Evolutionary conservation across 2,888 invertebrate species (phyloP).

Genomic region (Selenia dentaria): DNA sequence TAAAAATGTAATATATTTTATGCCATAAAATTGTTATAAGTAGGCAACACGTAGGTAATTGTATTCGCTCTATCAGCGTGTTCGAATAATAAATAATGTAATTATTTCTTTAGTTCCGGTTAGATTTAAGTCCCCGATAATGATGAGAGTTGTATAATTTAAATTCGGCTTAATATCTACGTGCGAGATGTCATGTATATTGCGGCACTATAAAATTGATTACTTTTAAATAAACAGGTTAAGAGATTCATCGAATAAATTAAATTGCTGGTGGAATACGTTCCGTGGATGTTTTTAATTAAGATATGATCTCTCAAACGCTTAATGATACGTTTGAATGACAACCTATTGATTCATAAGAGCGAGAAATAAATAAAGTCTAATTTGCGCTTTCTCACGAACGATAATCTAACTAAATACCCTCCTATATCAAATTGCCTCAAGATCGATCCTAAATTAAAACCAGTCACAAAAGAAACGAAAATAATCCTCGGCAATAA

Average conservation of each 20-base stretch:
- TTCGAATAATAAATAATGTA: slow-evolving; percentile 19
- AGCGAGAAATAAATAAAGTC: slow-evolving; percentile 2
- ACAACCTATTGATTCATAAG: slow-evolving; percentile 2
- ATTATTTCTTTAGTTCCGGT: slow-evolving; percentile 22
- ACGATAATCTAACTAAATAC: slow-evolving; percentile 39
- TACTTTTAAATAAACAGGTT: slow-evolving; percentile 9
- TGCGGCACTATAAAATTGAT: slow-evolving; percentile 13
- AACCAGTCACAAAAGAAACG: slow-evolving; percentile 69
- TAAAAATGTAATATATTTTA: slow-evolving; percentile 39
- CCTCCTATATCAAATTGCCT: slow-evolving; percentile 40
- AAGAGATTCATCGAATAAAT: slow-evolving; percentile 6
- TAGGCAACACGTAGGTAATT: slow-evolving; percentile 27
- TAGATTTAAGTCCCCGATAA: slow-evolving; percentile 20
- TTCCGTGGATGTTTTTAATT: slow-evolving; percentile 1
- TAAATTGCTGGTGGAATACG: slow-evolving; percentile 11
- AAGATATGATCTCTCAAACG: neutral
- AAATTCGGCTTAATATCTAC: slow-evolving; percentile 9
- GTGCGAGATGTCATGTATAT: slow-evolving; percentile 15
- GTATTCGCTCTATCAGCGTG: slow-evolving; percentile 17
- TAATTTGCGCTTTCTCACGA: slow-evolving; percentile 43
- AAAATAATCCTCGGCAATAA: slow-evolving; percentile 74
- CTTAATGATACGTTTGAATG: no score
- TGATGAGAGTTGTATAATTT: slow-evolving; percentile 19
- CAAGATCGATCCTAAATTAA: slow-evolving; percentile 53
- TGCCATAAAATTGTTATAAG: slow-evolving; percentile 48